Conservation (phyloP, 2,888 invertebrate species). For the Oscheius onirici region DNA sequence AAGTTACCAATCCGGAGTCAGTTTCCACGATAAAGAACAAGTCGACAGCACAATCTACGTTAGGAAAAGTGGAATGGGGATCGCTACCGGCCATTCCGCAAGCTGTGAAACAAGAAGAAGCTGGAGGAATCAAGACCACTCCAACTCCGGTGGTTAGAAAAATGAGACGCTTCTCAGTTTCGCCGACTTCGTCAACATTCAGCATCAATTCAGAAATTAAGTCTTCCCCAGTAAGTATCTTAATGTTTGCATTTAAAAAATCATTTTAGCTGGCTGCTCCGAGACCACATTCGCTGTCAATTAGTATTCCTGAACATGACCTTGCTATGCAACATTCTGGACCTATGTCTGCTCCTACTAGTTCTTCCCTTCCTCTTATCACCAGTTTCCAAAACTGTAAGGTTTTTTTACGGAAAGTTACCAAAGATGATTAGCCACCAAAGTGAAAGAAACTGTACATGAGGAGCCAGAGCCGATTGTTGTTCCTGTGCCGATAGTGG, state of each 20-base stretch:
- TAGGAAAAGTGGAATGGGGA: constrained; percentile 54
- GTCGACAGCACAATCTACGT: constrained; percentile 48
- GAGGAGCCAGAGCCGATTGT: not conserved
- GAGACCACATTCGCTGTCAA: constrained; percentile 42
- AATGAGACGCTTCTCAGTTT: constrained; percentile 58
- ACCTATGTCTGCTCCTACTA: constrained; percentile 47
- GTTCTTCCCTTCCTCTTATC: constrained; percentile 9
- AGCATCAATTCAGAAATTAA: constrained; percentile 38
- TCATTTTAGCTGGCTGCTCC: not conserved
- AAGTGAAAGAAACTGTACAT: not conserved
- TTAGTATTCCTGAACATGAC: constrained; percentile 41
- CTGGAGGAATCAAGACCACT: constrained; percentile 18
- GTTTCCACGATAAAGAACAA: constrained; percentile 52
- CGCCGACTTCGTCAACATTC: constrained; percentile 55
- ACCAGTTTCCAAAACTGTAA: constrained; percentile 4
- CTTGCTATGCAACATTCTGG: constrained; percentile 32
- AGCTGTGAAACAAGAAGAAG: constrained; percentile 36
- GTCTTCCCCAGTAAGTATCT: not conserved
- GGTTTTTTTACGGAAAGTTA: not conserved
- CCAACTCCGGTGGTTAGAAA: constrained; percentile 45
- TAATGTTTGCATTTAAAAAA: not conserved
- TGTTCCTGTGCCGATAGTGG: not conserved
- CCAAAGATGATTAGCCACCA: not conserved
- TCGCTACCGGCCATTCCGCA: constrained; percentile 51
- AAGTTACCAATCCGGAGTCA: constrained; percentile 42